Conservation (phyloP, 2,797 vertebrate species). For the Acridotheres tristis region DNA sequence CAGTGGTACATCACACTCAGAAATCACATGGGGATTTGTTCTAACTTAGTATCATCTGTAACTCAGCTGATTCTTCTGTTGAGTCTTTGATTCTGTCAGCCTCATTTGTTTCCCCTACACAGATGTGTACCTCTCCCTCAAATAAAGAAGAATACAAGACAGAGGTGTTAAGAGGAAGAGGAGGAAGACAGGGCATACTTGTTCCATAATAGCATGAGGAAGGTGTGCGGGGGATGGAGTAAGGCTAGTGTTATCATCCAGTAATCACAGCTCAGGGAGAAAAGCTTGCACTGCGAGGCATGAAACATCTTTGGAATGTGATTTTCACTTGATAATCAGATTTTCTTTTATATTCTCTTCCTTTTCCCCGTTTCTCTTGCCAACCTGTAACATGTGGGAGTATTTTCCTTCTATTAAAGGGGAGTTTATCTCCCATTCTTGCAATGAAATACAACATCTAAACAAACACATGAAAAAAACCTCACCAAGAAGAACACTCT, state of each 20-base stretch:
- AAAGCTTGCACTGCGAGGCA: background rate
- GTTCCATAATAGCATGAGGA: background rate
- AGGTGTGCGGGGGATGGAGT: background rate
- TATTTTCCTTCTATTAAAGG: background rate
- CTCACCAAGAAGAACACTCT: background rate
- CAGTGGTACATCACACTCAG: background rate
- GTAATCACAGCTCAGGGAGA: slow-evolving; percentile 30
- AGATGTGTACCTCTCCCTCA: background rate
- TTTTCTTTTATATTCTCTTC: slow-evolving; percentile 23
- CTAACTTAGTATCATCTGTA: background rate
- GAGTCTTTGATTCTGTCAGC: background rate
- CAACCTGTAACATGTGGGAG: background rate
- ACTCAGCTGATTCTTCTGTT: slow-evolving; percentile 3
- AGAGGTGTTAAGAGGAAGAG: background rate
- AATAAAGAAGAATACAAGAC: background rate
- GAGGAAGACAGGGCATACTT: background rate
- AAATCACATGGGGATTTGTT: background rate
- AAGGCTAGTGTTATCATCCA: background rate
- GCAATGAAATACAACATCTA: background rate
- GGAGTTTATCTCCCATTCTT: background rate
- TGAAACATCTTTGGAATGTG: slow-evolving; percentile 4
- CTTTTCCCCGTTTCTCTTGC: background rate
- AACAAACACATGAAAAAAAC: background rate
- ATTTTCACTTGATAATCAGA: slow-evolving; percentile 40
- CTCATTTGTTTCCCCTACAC: background rate